phyloP scores from a whole-genome alignment of 2,888 invertebrate genomes.

The Xylophagus ater region DNA sequence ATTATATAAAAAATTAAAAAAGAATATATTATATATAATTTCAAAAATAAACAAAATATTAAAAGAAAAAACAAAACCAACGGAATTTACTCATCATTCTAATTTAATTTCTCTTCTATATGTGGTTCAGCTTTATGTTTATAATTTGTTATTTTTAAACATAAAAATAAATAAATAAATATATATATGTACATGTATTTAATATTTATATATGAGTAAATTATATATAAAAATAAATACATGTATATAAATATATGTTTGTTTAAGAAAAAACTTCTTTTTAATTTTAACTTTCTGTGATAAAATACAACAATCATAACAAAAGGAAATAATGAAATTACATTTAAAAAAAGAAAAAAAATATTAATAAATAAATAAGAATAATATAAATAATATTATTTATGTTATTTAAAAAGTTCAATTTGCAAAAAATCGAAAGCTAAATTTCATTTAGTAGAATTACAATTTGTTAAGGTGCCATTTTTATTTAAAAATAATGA shows the following conservation, averaged over 20 bases:
- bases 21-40: background rate
- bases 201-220: conserved; percentile 15
- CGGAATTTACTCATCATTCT: conserved; percentile 37
- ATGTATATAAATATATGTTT: conserved; percentile 13
- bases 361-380: too few species aligned
- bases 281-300: conserved; percentile 24
- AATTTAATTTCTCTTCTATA: conserved; percentile 41
- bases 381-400: too few species aligned
- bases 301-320: conserved; percentile 22
- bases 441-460: too few species aligned
- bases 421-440: too few species aligned
- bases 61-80: background rate
- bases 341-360: conserved; percentile 10
- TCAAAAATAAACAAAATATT: background rate
- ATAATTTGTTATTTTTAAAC: conserved; percentile 4
- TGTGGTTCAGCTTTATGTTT: conserved; percentile 40
- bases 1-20: background rate
- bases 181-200: conserved; percentile 11
- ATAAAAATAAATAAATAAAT: too few species aligned
- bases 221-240: conserved; percentile 14
- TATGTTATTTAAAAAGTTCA: too few species aligned
- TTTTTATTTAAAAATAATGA: too few species aligned
- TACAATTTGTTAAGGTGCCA: too few species aligned
- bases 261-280: background rate
- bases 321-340: conserved; percentile 17